A percentile compares a stretch with the other conserved stretches of the same genome.
Evolutionary conservation across 1,140 invertebrate species (phyloP).

Genomic region (Drosophila virilis): DNA sequence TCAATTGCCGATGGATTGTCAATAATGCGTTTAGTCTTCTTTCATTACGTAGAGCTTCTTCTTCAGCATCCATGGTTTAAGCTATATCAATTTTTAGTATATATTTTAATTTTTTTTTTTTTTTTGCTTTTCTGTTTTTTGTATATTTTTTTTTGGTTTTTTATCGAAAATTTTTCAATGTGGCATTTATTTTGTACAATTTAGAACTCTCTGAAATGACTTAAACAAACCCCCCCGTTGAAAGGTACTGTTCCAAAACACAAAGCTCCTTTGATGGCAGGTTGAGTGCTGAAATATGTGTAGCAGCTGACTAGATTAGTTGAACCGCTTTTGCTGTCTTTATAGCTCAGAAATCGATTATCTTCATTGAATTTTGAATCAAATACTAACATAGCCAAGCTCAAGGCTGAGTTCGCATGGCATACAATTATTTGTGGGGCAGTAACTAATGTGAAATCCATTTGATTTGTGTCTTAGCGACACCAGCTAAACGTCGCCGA

Average conservation of each 20-base stretch:
- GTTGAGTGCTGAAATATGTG: neutral
- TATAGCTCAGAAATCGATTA: too few species aligned
- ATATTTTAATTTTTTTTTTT: neutral
- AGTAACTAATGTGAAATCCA: slow-evolving; percentile 5
- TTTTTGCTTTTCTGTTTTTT: neutral
- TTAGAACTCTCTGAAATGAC: neutral
- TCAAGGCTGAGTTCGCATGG: neutral
- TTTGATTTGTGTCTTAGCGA: slow-evolving; percentile 1
- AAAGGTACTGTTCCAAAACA: neutral
- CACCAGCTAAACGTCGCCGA: slow-evolving; percentile 3
- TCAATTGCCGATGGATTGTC: neutral
- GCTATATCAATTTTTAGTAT: neutral
- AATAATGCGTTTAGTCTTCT: neutral
- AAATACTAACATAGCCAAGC: neutral
- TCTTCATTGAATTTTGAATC: too few species aligned
- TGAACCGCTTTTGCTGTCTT: too few species aligned
- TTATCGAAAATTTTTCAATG: neutral
- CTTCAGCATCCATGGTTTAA: neutral
- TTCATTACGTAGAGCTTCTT: neutral
- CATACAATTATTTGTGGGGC: neutral
- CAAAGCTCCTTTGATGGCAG: neutral
- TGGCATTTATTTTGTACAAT: neutral
- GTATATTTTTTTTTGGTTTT: neutral
- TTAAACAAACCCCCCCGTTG: neutral
- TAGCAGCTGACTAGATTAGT: neutral